Conservation (phyloP, 2,797 vertebrate species). For the Girardinus metallicus region DNA sequence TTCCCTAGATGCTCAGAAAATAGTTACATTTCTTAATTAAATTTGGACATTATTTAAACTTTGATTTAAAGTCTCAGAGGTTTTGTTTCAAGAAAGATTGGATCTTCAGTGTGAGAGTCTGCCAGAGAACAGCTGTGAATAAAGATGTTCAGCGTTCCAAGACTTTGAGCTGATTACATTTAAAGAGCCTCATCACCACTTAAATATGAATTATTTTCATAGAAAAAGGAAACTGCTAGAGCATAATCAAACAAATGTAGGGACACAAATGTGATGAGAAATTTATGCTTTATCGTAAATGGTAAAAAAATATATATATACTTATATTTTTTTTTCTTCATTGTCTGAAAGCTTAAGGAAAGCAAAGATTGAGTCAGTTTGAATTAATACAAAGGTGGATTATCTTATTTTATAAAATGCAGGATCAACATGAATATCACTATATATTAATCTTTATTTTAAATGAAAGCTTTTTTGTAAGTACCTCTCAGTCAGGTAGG, state of each 20-base stretch:
- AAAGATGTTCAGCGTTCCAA: constrained; percentile 12
- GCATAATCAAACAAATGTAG: constrained; percentile 4
- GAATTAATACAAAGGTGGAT: not conserved
- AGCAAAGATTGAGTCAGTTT: not conserved
- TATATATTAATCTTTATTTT: not conserved
- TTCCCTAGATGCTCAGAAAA: not conserved
- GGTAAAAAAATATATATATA: not conserved
- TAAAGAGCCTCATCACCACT: constrained; percentile 8
- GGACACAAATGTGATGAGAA: not conserved
- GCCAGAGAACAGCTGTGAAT: not conserved
- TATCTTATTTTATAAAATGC: not conserved
- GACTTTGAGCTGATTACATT: constrained; percentile 15
- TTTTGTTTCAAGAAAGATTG: not conserved
- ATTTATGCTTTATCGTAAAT: not conserved
- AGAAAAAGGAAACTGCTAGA: not conserved
- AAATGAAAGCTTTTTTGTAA: not conserved
- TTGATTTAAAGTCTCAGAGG: not conserved
- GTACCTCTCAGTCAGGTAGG: not conserved
- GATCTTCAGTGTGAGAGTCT: not conserved
- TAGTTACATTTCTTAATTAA: not conserved
- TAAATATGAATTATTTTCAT: constrained; percentile 3
- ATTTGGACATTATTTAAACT: not conserved
- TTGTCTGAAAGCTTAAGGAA: not conserved
- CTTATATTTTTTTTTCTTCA: fast-evolving
- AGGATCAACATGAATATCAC: not conserved